A percentile compares a stretch with the other conserved stretches of the same genome.
These are phyloP conservation scores for Siphonodentalium dalli DNA, from an alignment of 2,888 invertebrate species.

Conservation along the genomic window DNA sequence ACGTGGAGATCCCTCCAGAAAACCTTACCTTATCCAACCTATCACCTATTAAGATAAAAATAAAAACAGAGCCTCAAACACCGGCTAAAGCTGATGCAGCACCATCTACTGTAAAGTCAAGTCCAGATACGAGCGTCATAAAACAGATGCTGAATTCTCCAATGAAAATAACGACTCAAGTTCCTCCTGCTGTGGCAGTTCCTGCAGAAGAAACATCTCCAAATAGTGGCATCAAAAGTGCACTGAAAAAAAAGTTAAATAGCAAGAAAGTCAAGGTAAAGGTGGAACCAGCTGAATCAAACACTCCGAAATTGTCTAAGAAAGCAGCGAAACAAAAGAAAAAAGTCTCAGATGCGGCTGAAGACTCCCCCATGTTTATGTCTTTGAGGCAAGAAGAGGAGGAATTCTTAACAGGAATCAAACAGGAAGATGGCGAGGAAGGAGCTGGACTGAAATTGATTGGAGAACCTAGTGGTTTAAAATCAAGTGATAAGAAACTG, in stretches of 20 bases:
- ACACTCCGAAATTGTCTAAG: background rate
- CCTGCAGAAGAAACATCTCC: conserved; percentile 24
- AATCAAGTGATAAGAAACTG: too few relatives aligned
- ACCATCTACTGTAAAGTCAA: background rate
- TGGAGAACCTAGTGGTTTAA: conserved; percentile 20
- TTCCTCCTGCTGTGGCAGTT: conserved; percentile 26
- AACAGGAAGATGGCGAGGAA: conserved; percentile 23
- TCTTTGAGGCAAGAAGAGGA: conserved; percentile 11
- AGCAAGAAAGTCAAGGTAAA: conserved; percentile 72
- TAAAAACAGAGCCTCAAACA: conserved; percentile 8
- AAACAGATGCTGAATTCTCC: conserved; percentile 54
- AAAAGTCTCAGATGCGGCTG: too few relatives aligned
- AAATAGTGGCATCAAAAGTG: conserved; percentile 15
- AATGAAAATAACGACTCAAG: conserved; percentile 20
- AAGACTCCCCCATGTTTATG: too few relatives aligned
- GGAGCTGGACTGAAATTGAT: conserved; percentile 33
- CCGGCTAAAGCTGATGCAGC: background rate
- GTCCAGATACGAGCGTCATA: conserved; percentile 42
- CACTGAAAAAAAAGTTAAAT: conserved; percentile 72
- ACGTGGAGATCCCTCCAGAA: background rate
- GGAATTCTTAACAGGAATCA: conserved; percentile 27
- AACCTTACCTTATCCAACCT: too few relatives aligned
- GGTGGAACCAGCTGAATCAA: conserved; percentile 20
- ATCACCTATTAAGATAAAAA: conserved; percentile 21
- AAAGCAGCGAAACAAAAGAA: background rate